phyloP scores from a whole-genome alignment of 2,797 vertebrate genomes.

The Artibeus lituratus region DNA sequence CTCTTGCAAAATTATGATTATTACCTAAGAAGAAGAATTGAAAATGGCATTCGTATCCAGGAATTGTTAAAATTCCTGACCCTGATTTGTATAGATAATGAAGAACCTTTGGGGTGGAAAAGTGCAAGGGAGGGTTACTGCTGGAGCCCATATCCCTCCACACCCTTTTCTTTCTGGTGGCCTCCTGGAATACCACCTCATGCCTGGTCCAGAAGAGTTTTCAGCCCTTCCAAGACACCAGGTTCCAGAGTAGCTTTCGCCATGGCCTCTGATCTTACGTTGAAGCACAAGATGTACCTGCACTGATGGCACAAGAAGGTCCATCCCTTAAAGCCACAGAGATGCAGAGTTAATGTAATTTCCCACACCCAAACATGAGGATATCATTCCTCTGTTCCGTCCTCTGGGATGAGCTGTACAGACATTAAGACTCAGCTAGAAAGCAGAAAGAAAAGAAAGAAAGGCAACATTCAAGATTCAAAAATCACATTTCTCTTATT shows the following conservation, averaged over 20 bases:
- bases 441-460: not conserved
- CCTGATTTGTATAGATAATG: not conserved
- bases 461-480: not conserved
- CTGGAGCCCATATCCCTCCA: not conserved
- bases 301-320: not conserved
- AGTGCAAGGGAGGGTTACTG: not conserved
- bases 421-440: not conserved
- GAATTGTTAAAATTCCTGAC: constrained; percentile 18
- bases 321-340: not conserved
- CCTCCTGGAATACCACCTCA: not conserved
- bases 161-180: not conserved
- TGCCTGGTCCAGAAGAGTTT: not conserved
- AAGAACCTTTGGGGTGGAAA: not conserved
- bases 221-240: not conserved
- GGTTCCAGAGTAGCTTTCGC: not conserved
- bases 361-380: not conserved
- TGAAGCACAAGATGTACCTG: not conserved
- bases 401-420: not conserved
- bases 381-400: not conserved
- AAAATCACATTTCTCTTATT: not conserved
- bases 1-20: constrained; percentile 35
- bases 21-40: not conserved
- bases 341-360: not conserved
- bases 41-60: not conserved
- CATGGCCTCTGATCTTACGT: not conserved